These are phyloP conservation scores for Carassius auratus DNA, from an alignment of 2,113 vertebrate genomes.

Conservation along the genomic window DNA sequence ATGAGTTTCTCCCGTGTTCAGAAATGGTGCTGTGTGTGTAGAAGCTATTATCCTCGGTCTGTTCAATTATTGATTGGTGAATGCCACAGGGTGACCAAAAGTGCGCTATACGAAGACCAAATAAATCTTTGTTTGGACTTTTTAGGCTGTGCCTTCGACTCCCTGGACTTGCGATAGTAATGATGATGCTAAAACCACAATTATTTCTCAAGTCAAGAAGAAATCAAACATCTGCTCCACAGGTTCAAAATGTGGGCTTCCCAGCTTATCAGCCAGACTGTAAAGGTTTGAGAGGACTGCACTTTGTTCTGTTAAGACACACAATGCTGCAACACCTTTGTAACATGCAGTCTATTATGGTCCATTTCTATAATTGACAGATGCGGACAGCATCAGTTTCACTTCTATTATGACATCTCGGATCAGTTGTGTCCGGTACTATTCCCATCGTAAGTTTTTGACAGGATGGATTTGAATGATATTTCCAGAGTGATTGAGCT, in stretches of 20 bases:
- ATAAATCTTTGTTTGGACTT: slow-evolving; percentile 68
- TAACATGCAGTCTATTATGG: slow-evolving; percentile 8
- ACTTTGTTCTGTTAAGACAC: neutral
- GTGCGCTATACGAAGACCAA: slow-evolving; percentile 58
- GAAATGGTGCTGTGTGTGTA: slow-evolving; percentile 56
- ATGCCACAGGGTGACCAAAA: slow-evolving; percentile 64
- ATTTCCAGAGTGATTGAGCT: too few species aligned
- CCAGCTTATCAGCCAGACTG: neutral
- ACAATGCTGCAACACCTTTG: slow-evolving; percentile 31
- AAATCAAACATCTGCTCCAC: slow-evolving; percentile 15
- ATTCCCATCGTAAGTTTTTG: slow-evolving; percentile 15
- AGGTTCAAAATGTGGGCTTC: neutral
- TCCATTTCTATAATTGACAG: neutral
- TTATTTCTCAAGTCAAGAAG: slow-evolving; percentile 30
- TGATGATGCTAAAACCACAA: slow-evolving; percentile 40
- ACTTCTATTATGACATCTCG: neutral
- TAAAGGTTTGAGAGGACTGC: neutral
- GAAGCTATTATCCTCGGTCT: slow-evolving; percentile 69
- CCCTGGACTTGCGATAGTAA: slow-evolving; percentile 37
- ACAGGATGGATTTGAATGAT: slow-evolving; percentile 24
- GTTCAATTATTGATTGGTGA: slow-evolving; percentile 73
- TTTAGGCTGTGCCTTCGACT: slow-evolving; percentile 59
- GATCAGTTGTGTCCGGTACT: slow-evolving; percentile 13
- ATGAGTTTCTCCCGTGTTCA: slow-evolving; percentile 63
- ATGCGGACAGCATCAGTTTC: neutral